Conservation (phyloP, 1,140 invertebrate genomes). For the Drosophila bocqueti region DNA sequence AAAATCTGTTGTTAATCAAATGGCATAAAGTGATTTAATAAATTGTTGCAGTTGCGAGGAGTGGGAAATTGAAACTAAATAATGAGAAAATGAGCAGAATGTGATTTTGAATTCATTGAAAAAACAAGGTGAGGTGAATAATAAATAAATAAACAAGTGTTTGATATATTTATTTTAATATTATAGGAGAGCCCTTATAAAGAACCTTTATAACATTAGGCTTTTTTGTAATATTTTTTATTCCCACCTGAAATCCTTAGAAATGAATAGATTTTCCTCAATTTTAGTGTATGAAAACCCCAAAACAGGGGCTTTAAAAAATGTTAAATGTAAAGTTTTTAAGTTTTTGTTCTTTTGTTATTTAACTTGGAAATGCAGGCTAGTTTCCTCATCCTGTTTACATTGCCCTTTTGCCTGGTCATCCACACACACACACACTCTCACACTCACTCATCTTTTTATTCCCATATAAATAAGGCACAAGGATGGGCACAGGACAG, state of each 20-base stretch:
- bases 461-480: background rate
- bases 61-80: background rate
- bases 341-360: background rate
- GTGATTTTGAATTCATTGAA: background rate
- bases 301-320: background rate
- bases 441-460: background rate
- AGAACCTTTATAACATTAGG: too few species aligned
- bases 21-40: constrained; percentile 12
- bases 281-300: background rate
- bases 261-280: background rate
- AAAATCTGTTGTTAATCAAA: constrained; percentile 30
- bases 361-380: constrained; percentile 1
- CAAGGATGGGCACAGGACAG: background rate
- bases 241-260: background rate
- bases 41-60: background rate
- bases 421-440: constrained; percentile 5
- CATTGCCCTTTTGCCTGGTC: constrained; percentile 21
- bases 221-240: too few species aligned
- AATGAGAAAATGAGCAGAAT: background rate
- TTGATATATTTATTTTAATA: background rate
- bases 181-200: background rate
- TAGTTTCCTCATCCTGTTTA: constrained; percentile 12
- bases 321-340: background rate
- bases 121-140: background rate
- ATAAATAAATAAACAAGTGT: background rate